Percentiles rank a stretch among this genome's conserved stretches.
Evolutionary conservation across 2,888 invertebrate genomes (phyloP).

Genomic region (Smittia sp.): DNA sequence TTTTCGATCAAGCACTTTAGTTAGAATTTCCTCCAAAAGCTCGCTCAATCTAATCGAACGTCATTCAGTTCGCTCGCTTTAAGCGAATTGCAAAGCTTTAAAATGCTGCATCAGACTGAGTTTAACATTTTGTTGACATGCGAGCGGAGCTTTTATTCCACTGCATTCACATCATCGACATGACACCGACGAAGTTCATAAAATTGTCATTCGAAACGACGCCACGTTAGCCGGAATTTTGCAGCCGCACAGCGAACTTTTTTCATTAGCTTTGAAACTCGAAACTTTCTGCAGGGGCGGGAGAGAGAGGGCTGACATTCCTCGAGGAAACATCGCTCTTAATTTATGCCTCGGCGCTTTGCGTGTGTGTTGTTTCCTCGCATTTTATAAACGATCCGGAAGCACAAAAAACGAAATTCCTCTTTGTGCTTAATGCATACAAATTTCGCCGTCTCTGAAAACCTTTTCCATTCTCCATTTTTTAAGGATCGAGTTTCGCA

Average conservation of each 20-base stretch:
- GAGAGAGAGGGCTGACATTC: neutral
- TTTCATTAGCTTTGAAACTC: constrained; percentile 8
- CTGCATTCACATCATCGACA: neutral
- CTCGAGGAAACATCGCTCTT: neutral
- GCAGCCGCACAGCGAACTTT: neutral
- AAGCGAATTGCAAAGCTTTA: too few relatives aligned
- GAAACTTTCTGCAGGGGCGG: neutral
- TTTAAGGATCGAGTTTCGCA: neutral
- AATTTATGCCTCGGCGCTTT: neutral
- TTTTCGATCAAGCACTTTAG: too few relatives aligned
- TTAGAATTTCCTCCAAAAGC: too few relatives aligned
- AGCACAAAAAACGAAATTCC: neutral
- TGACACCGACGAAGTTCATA: neutral
- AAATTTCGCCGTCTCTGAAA: neutral
- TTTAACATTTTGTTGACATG: too few relatives aligned
- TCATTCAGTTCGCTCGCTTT: too few relatives aligned
- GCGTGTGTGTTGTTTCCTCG: neutral
- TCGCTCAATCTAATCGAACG: too few relatives aligned
- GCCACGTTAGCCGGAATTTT: neutral
- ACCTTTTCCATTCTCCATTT: neutral
- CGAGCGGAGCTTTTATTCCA: too few relatives aligned
- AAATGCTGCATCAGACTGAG: too few relatives aligned
- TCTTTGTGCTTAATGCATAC: constrained; percentile 26
- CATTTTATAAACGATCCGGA: neutral
- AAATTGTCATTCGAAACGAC: neutral